Evolutionary conservation across 1,140 invertebrate genomes (phyloP), one percentile per base, ranked within the genome.

Genomic region (Euwallacea similis): DNA sequence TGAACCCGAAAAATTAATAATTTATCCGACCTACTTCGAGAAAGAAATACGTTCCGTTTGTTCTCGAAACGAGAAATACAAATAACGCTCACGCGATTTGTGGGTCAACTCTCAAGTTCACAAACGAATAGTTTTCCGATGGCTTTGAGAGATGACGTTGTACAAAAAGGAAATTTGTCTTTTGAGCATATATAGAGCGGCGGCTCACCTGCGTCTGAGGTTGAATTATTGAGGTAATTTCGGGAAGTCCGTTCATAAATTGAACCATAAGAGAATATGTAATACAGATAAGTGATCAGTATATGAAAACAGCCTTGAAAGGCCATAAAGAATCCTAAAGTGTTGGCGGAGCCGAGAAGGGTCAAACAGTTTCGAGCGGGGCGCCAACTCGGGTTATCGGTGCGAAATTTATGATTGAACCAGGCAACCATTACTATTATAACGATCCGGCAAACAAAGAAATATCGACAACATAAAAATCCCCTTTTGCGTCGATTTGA

Each of bases 381-480:
- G 55, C 13, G 42, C 60, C 53, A 58, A 56, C n/a, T 64, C 47
- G 60, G 60, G 60, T 58, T 63, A 70, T 70, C 61, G 69, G 69
- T 64, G 42, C 53, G 11, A 60, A 71, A 71, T 71, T 71, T 71
- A 71, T 66, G 69, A 71, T 71, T 64, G 15, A 59, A 21, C 69
- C 69, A 61, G 62, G 54, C 69, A 58, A 66, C 21, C 69, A 62
- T 71, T 71, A 50, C 69, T 66, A 64, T 66, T 71, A 71, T 71
- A 71, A 60, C 61, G 68, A 55, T 59, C 68, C 9, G 42, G 68
- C 60, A 71, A 71, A 65, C 62, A 71, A 71, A 71, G 69, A 71
- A 71, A 65, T 66, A 71, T 65, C 44, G 69, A 33, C 10, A 33
- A 63, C 42, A 8, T 56, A 56, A 56, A 56, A 15, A 56, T 21